Evolutionary conservation across 1,140 invertebrate genomes (phyloP).

Genomic region (Forficula auricularia): DNA sequence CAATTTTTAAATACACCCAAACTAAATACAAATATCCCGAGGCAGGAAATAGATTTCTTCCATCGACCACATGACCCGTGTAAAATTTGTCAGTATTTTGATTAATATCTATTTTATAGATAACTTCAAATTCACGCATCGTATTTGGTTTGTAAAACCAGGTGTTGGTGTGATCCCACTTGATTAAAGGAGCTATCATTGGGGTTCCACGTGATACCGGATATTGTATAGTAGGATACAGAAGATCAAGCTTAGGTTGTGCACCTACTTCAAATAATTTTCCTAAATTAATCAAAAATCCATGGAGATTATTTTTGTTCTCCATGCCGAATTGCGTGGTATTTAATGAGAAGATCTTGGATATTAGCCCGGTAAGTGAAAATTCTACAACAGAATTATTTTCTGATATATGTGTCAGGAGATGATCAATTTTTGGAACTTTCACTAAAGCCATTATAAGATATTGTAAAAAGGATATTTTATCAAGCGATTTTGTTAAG

Average conservation of each 20-base stretch:
- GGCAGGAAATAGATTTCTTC: constrained; percentile 37
- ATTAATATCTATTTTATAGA: background rate
- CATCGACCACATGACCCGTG: constrained; percentile 16
- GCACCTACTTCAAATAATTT: constrained; percentile 34
- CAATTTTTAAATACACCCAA: background rate
- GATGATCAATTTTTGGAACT: no score
- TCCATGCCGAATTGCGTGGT: no score
- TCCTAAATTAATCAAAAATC: no score
- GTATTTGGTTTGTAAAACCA: background rate
- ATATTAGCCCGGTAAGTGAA: no score
- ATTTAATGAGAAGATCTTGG: no score
- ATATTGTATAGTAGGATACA: constrained; percentile 38
- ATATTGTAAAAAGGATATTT: no score
- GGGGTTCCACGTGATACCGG: constrained; percentile 63
- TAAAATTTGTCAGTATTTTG: constrained; percentile 10
- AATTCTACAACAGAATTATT: no score
- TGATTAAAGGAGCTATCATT: constrained; percentile 54
- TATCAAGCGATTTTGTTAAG: no score
- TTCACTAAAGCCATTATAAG: no score
- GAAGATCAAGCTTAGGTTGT: constrained; percentile 29
- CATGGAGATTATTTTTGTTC: background rate
- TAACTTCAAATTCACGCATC: background rate
- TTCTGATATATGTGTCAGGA: no score
- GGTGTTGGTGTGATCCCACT: constrained; percentile 65
- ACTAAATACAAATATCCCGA: constrained; percentile 34